Evolutionary conservation across 2,113 vertebrate genomes (phyloP), one percentile per base, ranked within the genome.

Genomic region (Hippolais icterina): DNA sequence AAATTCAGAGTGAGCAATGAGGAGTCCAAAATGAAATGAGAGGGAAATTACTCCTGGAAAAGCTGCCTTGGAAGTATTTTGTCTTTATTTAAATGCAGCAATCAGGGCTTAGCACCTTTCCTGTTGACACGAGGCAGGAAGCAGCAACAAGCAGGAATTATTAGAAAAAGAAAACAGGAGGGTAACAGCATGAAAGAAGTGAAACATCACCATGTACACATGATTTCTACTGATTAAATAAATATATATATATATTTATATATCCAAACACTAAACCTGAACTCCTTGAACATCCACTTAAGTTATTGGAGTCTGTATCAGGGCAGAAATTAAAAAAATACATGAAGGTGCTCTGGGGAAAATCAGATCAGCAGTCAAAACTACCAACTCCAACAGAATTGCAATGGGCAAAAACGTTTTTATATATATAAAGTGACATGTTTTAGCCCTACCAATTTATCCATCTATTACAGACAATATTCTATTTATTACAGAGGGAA

Each of bases 151-250:
- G 1, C 27, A 65, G 69, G 52, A 89, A 87, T 63, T 42, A 9
- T 46, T 0, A 49, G 15, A 27, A 47, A 57, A 86, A 64, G 5
- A 53, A 50, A 89, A 22, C 1, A 27, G 14, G 76, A 75, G 42
- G 42, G 33, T 1, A 70, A 39, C 13, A 33, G n/a, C 3, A 5
- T 11, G 35, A 39, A 53, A 61, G 23, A 70, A 57, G 46, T 10
- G 12, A 52, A 89, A 71, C 6, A 12, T 0, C 2, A 15, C 22
- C 17, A 14, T 0, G 5, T 7, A 31, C 4, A 11, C 2, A 8
- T 15, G 22, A 35, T 44, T 94, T 75, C 54, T 68, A 42, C 1
- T 3, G 0, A 65, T 60, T 57, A 27, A 44, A 68, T 9, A 72
- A 4, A 53, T 5, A 23, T 7, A 57, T n/a, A 57, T 3, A 15